Conservation (phyloP, 2,113 vertebrate genomes). For the Ceuthmochares aereus region DNA sequence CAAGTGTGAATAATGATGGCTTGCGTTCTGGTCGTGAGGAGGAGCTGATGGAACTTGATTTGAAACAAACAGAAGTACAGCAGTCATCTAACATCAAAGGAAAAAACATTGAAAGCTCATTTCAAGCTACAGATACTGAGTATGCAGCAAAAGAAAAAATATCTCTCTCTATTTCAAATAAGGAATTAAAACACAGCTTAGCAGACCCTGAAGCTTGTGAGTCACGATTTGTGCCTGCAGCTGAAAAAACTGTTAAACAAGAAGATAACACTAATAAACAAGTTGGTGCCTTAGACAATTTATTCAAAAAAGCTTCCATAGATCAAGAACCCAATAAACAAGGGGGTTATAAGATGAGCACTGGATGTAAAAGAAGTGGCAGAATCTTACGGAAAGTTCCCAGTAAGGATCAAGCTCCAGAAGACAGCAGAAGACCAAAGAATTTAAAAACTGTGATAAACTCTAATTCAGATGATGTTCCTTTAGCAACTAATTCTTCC, state of each 20-base stretch:
- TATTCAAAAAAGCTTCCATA: conserved; percentile 24
- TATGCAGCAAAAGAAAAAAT: conserved; percentile 45
- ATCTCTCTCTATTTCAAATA: not conserved
- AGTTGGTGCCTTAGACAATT: conserved; percentile 21
- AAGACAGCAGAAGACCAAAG: conserved; percentile 51
- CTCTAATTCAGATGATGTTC: conserved; percentile 19
- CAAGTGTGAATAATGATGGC: not conserved
- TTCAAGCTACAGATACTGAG: conserved; percentile 23
- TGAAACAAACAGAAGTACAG: conserved; percentile 33
- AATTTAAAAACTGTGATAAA: conserved; percentile 44
- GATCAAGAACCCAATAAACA: conserved; percentile 41
- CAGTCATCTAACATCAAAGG: conserved; percentile 6
- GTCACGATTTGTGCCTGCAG: conserved; percentile 2
- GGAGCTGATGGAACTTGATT: conserved; percentile 62
- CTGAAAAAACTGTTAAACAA: conserved; percentile 52
- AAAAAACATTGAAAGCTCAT: not conserved
- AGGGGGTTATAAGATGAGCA: not conserved
- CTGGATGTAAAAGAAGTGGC: not conserved
- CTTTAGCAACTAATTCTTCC: conserved; percentile 30
- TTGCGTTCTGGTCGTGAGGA: not conserved
- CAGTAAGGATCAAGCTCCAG: conserved; percentile 28
- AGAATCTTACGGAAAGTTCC: not conserved
- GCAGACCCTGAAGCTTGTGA: conserved; percentile 6
- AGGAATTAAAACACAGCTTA: conserved; percentile 34
- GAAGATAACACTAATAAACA: conserved; percentile 51